A percentile compares a stretch with the other conserved stretches of the same genome.
phyloP scores from a whole-genome alignment of 2,797 vertebrate genomes.

The Neosilurus mollespiculum region DNA sequence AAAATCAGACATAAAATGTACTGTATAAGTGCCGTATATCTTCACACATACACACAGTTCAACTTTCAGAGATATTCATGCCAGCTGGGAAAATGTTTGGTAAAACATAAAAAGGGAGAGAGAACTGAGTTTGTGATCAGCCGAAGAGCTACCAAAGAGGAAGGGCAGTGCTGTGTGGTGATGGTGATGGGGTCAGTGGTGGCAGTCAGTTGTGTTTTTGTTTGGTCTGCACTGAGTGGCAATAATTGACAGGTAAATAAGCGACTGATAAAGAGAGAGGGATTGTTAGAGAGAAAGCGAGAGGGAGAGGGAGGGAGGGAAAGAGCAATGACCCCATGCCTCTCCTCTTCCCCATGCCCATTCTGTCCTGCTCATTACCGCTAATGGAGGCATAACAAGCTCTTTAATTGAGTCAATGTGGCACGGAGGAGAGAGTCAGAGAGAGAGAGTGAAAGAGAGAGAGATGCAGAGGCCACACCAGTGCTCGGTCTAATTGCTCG shows the following conservation, averaged over 20 bases:
- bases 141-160: conserved; percentile 42
- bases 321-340: conserved; percentile 51
- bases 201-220: conserved; percentile 46
- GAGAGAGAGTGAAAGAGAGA: conserved; percentile 21
- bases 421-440: conserved; percentile 44
- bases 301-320: conserved; percentile 43
- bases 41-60: conserved; percentile 9
- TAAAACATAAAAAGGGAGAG: conserved; percentile 34
- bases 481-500: conserved; percentile 52
- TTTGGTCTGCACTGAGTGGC: conserved; percentile 50
- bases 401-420: conserved; percentile 62
- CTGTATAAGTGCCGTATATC: not conserved
- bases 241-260: conserved; percentile 63
- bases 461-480: conserved; percentile 49
- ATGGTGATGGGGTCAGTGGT: conserved; percentile 31
- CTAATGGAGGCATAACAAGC: conserved; percentile 65
- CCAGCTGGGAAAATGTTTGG: conserved; percentile 58
- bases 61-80: conserved; percentile 61
- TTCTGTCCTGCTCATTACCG: conserved; percentile 62
- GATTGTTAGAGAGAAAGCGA: conserved; percentile 42
- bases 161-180: not conserved
- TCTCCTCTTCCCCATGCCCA: conserved; percentile 37
- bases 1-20: not conserved
- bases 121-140: conserved; percentile 30
- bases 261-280: conserved; percentile 37